Evolutionary conservation across 2,888 invertebrate species (phyloP), one percentile per base, ranked within the genome.

Genomic region (Nomada hirtipes): DNA sequence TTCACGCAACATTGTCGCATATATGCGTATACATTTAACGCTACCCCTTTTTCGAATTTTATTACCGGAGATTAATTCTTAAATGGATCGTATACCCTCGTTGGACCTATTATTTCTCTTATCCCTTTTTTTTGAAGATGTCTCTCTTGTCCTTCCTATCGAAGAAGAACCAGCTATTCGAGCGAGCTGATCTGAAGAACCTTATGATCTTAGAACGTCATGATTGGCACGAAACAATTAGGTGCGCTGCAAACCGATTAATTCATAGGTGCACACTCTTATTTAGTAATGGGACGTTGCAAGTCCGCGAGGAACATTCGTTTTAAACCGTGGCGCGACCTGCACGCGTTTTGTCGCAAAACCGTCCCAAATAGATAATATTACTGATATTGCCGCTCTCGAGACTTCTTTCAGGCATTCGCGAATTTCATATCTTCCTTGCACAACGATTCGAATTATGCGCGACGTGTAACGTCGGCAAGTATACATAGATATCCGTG

Each of bases 151-250:
- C 15, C 15, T 47, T 47, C 15, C 13, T 47, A 1, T 47, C 47
- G 47, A 13, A 13, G 15, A 47, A 47, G 47, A 47, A 47, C 47
- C 36, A 47, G 47, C 15, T 47, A 47, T 47, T 15, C 47, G 44
- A 52, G 20, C 36, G 47, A 47, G 15, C 36, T 26, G 44, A 59
- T 23, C 15, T 20, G 29, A 20, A 52, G 26, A 52, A 20, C 36
- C 36, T 7, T 7, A 36, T 23, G 36, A 36, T 36, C 53, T 57
- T 67, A 60, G 65, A 78, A 83, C 18, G 70, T 67, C 72, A 69
- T 44, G 71, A 79, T 85, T 85, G 85, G 85, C 85, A 85, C 85
- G 76, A 76, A 79, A 18, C 70, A 70, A 72, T 65, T 36, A n/a
- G 57, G 65, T 29, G 15, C 69, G 26, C 53, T 53, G 26, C 42